Conservation (phyloP, 23 tunicate species). For the Halocynthia aurantium region DNA sequence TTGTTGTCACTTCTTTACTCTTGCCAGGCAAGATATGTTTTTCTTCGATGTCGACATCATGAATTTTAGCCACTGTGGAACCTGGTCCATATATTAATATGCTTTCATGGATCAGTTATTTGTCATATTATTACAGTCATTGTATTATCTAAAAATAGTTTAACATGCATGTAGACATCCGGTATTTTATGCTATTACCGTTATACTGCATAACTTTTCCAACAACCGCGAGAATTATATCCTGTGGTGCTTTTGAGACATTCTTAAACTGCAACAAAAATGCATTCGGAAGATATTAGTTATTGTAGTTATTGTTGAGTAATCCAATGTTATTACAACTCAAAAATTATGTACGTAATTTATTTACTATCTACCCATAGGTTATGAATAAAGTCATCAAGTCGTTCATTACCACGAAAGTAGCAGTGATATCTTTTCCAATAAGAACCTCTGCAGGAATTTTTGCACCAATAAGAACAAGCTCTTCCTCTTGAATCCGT, state of each 20-base stretch:
- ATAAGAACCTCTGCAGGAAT: conserved; percentile 42
- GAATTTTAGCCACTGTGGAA: conserved; percentile 41
- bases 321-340: too few species aligned
- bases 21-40: conserved; percentile 26
- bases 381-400: too few species aligned
- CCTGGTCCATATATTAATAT: conserved; percentile 20
- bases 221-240: conserved; percentile 43
- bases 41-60: conserved; percentile 22
- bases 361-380: too few species aligned
- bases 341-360: too few species aligned
- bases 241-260: conserved; percentile 28
- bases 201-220: conserved; percentile 86
- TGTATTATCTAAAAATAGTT: too few species aligned
- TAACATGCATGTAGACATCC: too few species aligned
- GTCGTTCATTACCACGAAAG: conserved; percentile 29
- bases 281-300: too few species aligned
- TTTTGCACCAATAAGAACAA: conserved; percentile 24
- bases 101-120: too few species aligned
- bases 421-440: conserved; percentile 55
- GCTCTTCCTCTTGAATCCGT: conserved; percentile 20
- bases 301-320: too few species aligned
- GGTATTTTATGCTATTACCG: conserved; percentile 27
- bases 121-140: too few species aligned
- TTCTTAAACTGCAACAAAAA: conserved; percentile 43
- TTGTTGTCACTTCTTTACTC: conserved; percentile 17